phyloP scores from a whole-genome alignment of 2,888 invertebrate genomes.

The Drosophila yooni region DNA sequence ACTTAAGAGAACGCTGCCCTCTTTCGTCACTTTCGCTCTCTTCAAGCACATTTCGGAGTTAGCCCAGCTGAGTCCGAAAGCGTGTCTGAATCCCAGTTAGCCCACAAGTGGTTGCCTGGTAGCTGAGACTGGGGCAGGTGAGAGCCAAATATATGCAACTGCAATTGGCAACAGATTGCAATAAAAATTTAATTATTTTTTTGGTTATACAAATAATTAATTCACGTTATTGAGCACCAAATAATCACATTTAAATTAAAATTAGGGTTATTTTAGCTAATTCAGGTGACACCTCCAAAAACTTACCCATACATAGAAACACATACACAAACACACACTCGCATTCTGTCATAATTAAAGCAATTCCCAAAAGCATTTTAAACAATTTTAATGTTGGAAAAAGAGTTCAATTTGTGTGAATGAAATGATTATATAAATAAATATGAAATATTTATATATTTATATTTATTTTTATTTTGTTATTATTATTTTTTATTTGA shows the following conservation, averaged over 20 bases:
- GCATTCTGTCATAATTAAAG: constrained; percentile 8
- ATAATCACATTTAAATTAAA: constrained; percentile 11
- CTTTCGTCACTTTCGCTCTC: not conserved
- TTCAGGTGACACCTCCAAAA: constrained; percentile 17
- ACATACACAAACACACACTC: not conserved
- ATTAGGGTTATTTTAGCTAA: constrained; percentile 29
- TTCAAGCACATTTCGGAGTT: constrained; percentile 57
- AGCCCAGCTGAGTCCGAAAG: constrained; percentile 56
- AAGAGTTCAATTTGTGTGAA: not conserved
- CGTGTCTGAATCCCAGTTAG: constrained; percentile 25
- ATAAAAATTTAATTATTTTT: constrained; percentile 6
- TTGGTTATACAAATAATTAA: constrained; percentile 7
- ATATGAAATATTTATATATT: no score
- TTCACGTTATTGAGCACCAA: constrained; percentile 6
- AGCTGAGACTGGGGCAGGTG: constrained; percentile 20
- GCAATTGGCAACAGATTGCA: constrained; percentile 25
- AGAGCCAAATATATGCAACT: constrained; percentile 13
- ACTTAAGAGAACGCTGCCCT: constrained; percentile 40
- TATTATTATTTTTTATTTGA: not conserved
- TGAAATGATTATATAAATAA: not conserved
- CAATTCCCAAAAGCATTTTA: constrained; percentile 27
- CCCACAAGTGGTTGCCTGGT: constrained; percentile 72
- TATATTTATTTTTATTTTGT: not conserved
- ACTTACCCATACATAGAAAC: not conserved
- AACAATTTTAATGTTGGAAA: constrained; percentile 3